phyloP scores from a whole-genome alignment of 2,113 vertebrate genomes.

The Datnioides undecimradiatus region DNA sequence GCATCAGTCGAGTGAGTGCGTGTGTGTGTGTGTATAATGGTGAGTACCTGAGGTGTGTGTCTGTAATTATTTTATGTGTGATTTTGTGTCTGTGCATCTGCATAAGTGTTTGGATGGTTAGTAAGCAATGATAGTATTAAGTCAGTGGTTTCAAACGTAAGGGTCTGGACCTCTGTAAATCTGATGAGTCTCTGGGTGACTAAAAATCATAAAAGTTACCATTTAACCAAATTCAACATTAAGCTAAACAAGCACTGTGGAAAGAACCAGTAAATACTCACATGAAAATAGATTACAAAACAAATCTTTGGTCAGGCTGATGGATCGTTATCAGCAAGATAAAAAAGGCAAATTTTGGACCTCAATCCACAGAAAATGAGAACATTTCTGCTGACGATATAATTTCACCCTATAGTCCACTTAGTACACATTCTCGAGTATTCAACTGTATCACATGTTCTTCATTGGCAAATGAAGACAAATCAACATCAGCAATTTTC shows the following conservation, averaged over 20 bases:
- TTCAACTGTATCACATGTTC: neutral
- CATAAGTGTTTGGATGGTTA: conserved; percentile 21
- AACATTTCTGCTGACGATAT: neutral
- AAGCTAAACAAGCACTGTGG: no score
- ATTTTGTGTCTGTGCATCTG: conserved; percentile 19
- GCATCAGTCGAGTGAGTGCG: conserved; percentile 52
- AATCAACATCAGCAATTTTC: neutral
- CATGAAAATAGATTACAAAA: neutral
- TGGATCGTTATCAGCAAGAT: no score
- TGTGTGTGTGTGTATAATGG: conserved; percentile 16
- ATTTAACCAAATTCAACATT: no score
- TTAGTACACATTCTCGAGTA: neutral
- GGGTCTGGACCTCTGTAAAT: neutral
- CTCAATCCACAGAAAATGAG: neutral
- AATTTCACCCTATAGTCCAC: neutral
- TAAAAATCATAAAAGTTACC: no score
- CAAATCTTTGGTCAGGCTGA: no score
- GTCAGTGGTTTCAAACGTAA: neutral
- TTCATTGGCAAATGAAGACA: neutral
- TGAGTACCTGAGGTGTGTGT: conserved; percentile 34
- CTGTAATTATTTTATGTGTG: conserved; percentile 33
- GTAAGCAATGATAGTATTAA: conserved; percentile 17
- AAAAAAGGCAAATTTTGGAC: neutral
- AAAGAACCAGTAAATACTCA: no score
- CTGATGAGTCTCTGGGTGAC: neutral